Evolutionary conservation across 2,797 vertebrate species (phyloP).

Genomic region (Propithecus perrieri): DNA sequence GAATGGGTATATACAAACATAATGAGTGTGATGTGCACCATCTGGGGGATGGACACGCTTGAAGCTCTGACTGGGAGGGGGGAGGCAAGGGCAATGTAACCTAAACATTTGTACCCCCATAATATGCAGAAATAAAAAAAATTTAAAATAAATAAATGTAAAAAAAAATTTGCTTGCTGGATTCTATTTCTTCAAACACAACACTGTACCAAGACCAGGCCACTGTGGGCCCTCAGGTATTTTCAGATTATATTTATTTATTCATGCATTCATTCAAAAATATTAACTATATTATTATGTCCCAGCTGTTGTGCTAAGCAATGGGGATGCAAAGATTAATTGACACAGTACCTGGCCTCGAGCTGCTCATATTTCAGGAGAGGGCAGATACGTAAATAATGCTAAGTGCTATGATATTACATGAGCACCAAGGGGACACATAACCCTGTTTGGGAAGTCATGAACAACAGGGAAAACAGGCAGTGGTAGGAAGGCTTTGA

Average conservation of each 20-base stretch:
- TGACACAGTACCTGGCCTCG: neutral
- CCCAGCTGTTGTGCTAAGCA: neutral
- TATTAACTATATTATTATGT: neutral
- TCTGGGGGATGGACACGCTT: too few species aligned
- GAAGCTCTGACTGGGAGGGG: too few species aligned
- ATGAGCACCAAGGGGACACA: neutral
- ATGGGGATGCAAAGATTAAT: neutral
- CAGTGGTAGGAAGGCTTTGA: neutral
- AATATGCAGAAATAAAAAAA: too few species aligned
- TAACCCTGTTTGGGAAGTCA: neutral
- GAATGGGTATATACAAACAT: too few species aligned
- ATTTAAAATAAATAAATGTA: too few species aligned
- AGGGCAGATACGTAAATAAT: neutral
- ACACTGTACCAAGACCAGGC: neutral
- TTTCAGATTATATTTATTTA: neutral
- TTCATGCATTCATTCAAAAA: neutral
- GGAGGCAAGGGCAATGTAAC: too few species aligned
- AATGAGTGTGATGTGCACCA: too few species aligned
- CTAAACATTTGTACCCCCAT: too few species aligned
- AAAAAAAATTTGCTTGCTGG: neutral
- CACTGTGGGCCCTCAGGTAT: neutral
- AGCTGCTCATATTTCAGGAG: neutral
- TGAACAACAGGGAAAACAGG: neutral
- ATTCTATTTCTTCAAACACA: slow-evolving; percentile 16
- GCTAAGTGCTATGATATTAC: neutral